Evolutionary conservation across 2,113 vertebrate genomes (phyloP).

Genomic region (Rhegmatorhina hoffmannsi): DNA sequence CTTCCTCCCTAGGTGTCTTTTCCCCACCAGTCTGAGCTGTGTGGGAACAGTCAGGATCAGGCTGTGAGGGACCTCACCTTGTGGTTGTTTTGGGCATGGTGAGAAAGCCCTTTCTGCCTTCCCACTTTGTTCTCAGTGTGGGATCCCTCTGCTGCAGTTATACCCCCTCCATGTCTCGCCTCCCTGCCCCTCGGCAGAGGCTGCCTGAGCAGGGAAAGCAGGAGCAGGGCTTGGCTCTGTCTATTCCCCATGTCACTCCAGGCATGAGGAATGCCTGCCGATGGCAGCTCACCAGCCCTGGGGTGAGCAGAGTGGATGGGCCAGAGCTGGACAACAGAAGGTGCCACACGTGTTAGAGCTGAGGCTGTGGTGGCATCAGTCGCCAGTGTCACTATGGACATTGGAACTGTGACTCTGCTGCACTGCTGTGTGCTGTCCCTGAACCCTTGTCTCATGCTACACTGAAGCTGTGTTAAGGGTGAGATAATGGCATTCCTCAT

Average conservation of each 20-base stretch:
- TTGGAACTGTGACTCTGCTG: background rate
- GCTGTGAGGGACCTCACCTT: background rate
- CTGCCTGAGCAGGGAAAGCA: background rate
- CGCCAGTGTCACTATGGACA: rapidly evolving
- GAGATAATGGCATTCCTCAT: background rate
- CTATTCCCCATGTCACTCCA: background rate
- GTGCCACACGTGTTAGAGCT: background rate
- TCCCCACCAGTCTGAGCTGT: background rate
- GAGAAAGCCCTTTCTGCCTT: background rate
- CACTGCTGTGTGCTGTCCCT: background rate
- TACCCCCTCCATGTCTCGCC: background rate
- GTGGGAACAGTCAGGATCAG: background rate
- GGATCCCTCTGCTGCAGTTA: background rate
- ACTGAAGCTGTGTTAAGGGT: background rate
- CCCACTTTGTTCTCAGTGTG: background rate
- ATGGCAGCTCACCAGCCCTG: background rate
- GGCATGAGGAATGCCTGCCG: background rate
- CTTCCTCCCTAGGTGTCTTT: background rate
- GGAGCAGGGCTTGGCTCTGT: background rate
- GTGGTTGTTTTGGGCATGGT: background rate
- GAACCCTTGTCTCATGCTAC: background rate
- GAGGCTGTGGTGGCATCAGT: background rate
- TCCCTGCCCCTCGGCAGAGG: background rate
- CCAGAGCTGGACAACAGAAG: background rate
- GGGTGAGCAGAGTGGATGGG: background rate